phyloP scores from a whole-genome alignment of 2,888 invertebrate species.

The Eupithecia dodoneata region DNA sequence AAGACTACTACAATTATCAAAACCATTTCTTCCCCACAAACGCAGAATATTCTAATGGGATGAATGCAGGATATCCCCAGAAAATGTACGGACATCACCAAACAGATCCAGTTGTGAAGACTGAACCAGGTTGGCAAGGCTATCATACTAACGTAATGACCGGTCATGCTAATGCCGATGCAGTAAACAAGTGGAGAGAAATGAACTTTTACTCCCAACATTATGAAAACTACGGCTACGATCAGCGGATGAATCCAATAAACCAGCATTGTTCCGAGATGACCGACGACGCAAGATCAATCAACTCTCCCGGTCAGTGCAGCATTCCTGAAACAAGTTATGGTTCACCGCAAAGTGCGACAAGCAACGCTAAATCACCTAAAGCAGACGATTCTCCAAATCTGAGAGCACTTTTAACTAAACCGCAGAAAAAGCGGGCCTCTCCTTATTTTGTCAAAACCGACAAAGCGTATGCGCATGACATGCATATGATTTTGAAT shows the following conservation, averaged over 20 bases:
- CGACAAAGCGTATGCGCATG: conserved; percentile 63
- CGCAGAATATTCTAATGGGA: conserved; percentile 59
- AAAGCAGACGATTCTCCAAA: conserved; percentile 81
- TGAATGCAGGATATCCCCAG: conserved; percentile 53
- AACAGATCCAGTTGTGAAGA: conserved; percentile 61
- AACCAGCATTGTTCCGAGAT: conserved; percentile 55
- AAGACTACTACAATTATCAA: conserved; percentile 64
- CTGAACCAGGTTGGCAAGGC: conserved; percentile 70
- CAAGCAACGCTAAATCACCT: conserved; percentile 65
- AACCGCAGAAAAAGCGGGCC: conserved; percentile 60
- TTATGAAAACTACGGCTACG: conserved; percentile 60
- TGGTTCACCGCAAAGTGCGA: conserved; percentile 69
- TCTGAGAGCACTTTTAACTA: conserved; percentile 83
- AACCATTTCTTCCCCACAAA: conserved; percentile 63
- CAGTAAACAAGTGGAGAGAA: conserved; percentile 72
- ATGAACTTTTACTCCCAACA: conserved; percentile 69
- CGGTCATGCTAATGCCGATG: conserved; percentile 60
- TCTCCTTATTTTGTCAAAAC: conserved; percentile 62
- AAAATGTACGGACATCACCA: conserved; percentile 57
- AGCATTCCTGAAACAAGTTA: conserved; percentile 70
- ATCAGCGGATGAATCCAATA: conserved; percentile 55
- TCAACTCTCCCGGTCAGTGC: conserved; percentile 71
- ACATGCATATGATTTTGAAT: conserved; percentile 62
- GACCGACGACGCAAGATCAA: conserved; percentile 62
- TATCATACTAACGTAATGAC: conserved; percentile 60